phyloP scores from a whole-genome alignment of 1,140 invertebrate genomes.

The Tribolium castaneum region DNA sequence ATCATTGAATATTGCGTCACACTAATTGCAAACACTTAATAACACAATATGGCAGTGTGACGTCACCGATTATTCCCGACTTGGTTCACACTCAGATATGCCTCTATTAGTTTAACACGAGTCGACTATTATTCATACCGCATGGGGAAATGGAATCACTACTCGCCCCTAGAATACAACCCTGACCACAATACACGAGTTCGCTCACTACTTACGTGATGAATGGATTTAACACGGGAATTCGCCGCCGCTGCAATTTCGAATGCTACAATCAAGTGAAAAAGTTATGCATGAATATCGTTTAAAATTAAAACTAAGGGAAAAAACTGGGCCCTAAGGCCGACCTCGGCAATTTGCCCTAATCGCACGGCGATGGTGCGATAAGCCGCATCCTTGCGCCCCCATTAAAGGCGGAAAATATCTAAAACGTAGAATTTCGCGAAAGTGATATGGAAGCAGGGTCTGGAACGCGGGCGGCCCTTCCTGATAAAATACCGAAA shows the following conservation, averaged over 20 bases:
- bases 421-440: not conserved
- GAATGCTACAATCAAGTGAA: constrained; percentile 28
- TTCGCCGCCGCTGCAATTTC: constrained; percentile 10
- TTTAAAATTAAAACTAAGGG: too few species aligned
- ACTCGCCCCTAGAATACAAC: constrained; percentile 5
- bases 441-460: constrained; percentile 7
- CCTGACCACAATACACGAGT: constrained; percentile 16
- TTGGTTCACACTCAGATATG: constrained; percentile 14
- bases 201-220: constrained; percentile 25
- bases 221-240: constrained; percentile 34
- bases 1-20: constrained; percentile 8
- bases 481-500: not conserved
- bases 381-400: constrained; percentile 21
- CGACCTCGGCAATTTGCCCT: not conserved
- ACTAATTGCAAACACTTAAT: constrained; percentile 35
- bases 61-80: constrained; percentile 12
- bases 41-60: constrained; percentile 28
- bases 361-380: not conserved
- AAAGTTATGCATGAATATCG: too few species aligned
- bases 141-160: constrained; percentile 35
- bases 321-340: not conserved
- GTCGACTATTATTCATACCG: constrained; percentile 36
- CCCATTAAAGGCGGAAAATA: constrained; percentile 1
- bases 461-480: not conserved
- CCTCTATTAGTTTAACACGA: constrained; percentile 39